Evolutionary conservation across 92 coral and sea anemone species (phyloP).

Genomic region (Parazoanthus darwini): DNA sequence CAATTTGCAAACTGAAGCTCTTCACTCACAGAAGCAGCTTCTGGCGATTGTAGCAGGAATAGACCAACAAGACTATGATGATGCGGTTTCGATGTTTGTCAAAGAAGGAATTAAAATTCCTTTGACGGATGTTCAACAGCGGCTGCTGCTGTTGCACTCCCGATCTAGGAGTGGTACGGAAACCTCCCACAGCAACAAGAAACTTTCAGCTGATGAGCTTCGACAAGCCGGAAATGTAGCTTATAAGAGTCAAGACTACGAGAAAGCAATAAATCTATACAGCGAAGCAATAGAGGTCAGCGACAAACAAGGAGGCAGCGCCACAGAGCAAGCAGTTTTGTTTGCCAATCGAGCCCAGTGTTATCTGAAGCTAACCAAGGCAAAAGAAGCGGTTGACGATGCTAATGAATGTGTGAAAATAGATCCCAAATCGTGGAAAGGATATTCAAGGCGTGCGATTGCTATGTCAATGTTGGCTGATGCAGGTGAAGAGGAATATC

Average conservation of each 20-base stretch:
- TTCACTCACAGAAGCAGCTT: conserved; percentile 18
- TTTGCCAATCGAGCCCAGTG: conserved; percentile 31
- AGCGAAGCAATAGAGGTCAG: not conserved
- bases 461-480: conserved; percentile 25
- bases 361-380: conserved; percentile 17
- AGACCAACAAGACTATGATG: not conserved
- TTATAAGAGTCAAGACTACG: not conserved
- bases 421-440: conserved; percentile 35
- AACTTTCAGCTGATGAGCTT: not conserved
- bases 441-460: conserved; percentile 23
- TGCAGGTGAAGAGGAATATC: conserved; percentile 23
- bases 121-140: not conserved
- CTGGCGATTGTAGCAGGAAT: conserved; percentile 3
- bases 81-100: not conserved
- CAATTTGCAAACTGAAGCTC: conserved; percentile 13
- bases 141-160: not conserved
- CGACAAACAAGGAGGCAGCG: not conserved
- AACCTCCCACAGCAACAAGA: not conserved
- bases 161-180: not conserved
- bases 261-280: conserved; percentile 22
- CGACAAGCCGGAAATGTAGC: conserved; percentile 24
- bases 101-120: not conserved
- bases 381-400: conserved; percentile 32
- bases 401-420: conserved; percentile 13
- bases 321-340: not conserved